Conservation (phyloP, 2,888 invertebrate species). For the Drosophila atripex region DNA sequence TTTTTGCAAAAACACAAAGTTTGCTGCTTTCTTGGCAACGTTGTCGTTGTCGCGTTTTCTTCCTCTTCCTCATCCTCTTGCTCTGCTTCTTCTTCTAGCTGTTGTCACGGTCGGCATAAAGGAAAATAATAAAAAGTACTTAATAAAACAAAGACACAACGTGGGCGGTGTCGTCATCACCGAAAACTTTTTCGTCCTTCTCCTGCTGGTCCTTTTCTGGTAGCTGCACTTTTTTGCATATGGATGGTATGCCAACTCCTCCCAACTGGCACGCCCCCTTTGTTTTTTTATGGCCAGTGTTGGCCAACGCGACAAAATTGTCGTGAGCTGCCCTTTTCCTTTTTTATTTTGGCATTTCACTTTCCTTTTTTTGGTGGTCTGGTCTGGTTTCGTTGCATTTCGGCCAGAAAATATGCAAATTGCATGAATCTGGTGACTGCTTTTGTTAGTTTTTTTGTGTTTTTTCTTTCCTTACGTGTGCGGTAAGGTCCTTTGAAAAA, state of each 20-base stretch:
- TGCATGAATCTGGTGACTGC: constrained; percentile 64
- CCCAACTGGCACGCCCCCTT: not conserved
- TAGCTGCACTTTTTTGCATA: constrained; percentile 57
- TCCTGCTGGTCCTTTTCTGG: not conserved
- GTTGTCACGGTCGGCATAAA: constrained; percentile 15
- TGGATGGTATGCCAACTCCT: constrained; percentile 20
- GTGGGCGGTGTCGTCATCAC: constrained; percentile 49
- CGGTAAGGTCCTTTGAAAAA: not conserved
- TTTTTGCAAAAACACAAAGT: constrained; percentile 64
- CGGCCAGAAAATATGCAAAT: constrained; percentile 71
- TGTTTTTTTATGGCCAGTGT: constrained; percentile 44
- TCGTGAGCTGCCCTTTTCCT: constrained; percentile 28
- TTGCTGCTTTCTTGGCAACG: constrained; percentile 53
- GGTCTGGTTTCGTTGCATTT: constrained; percentile 34
- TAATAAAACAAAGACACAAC: constrained; percentile 73
- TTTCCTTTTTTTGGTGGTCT: constrained; percentile 9
- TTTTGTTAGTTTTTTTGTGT: constrained; percentile 3
- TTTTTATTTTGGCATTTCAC: constrained; percentile 4
- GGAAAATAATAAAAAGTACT: constrained; percentile 63
- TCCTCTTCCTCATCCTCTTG: not conserved
- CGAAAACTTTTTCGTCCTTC: constrained; percentile 1
- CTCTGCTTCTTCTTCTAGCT: constrained; percentile 1
- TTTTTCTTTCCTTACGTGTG: not conserved
- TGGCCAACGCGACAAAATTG: constrained; percentile 57
- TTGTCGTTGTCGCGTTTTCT: constrained; percentile 20